Conservation (phyloP, 1,140 invertebrate species). For the Myzus persicae region DNA sequence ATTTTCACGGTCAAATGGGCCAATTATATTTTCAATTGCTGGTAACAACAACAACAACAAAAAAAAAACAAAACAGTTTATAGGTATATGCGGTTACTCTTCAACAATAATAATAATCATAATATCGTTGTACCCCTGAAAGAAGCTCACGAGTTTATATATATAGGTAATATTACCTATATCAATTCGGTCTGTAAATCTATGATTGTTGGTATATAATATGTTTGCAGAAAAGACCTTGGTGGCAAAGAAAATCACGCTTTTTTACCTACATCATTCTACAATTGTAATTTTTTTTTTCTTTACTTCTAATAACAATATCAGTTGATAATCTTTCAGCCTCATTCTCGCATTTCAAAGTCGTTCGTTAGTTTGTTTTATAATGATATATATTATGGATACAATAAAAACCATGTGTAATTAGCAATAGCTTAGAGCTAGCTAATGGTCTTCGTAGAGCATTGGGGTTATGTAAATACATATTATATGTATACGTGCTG, state of each 20-base stretch:
- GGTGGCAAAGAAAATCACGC: constrained; percentile 49
- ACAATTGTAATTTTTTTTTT: constrained; percentile 51
- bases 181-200: constrained; percentile 17
- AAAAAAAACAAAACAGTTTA: neutral
- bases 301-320: constrained; percentile 39
- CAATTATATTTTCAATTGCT: neutral
- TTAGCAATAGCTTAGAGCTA: constrained; percentile 48
- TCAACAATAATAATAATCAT: neutral
- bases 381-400: constrained; percentile 44
- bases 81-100: neutral
- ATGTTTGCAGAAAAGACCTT: constrained; percentile 40
- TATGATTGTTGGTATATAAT: neutral
- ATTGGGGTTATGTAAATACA: constrained; percentile 53
- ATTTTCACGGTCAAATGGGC: constrained; percentile 35
- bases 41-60: constrained; percentile 11
- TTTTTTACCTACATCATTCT: constrained; percentile 46
- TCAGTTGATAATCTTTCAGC: constrained; percentile 56
- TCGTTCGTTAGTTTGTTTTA: constrained; percentile 36
- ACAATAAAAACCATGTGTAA: constrained; percentile 50
- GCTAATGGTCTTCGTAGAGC: constrained; percentile 42
- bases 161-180: neutral
- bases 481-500: neutral
- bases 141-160: constrained; percentile 15
- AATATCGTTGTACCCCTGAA: constrained; percentile 15
- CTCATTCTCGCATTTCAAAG: constrained; percentile 56